Percentiles rank a stretch among this genome's conserved stretches.
These are phyloP conservation scores for Tenrec ecaudatus DNA, from an alignment of 2,113 vertebrate genomes.

Conservation along the genomic window DNA sequence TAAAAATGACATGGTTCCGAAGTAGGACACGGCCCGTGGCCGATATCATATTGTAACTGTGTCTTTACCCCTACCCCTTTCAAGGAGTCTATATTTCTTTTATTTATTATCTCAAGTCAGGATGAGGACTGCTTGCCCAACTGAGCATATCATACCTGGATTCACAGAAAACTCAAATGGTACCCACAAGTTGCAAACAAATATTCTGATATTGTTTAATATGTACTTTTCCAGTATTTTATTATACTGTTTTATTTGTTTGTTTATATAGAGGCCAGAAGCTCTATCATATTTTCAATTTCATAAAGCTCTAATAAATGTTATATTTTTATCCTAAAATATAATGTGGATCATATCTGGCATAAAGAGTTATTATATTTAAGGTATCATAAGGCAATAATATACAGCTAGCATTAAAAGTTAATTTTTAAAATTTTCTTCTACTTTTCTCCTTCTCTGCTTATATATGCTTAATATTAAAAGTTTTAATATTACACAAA, in stretches of 20 bases:
- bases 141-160: background rate
- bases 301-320: constrained; percentile 24
- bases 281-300: constrained; percentile 17
- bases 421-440: background rate
- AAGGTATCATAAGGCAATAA: background rate
- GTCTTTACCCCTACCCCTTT: background rate
- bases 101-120: background rate
- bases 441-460: background rate
- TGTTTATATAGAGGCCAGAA: constrained; percentile 22
- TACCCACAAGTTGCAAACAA: constrained; percentile 59
- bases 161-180: constrained; percentile 45
- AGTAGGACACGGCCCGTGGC: constrained; percentile 20
- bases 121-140: background rate
- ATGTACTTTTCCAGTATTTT: constrained; percentile 71
- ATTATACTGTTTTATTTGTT: background rate
- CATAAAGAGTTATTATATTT: background rate
- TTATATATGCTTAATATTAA: background rate
- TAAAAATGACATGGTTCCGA: background rate
- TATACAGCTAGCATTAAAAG: background rate
- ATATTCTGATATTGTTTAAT: constrained; percentile 73
- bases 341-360: background rate
- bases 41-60: constrained; percentile 57
- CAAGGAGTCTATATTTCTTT: background rate
- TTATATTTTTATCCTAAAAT: constrained; percentile 39
- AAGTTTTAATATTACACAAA: constrained; percentile 31